These are phyloP conservation scores for Polia nebulosa DNA, from an alignment of 2,888 invertebrate species.

Conservation along the genomic window DNA sequence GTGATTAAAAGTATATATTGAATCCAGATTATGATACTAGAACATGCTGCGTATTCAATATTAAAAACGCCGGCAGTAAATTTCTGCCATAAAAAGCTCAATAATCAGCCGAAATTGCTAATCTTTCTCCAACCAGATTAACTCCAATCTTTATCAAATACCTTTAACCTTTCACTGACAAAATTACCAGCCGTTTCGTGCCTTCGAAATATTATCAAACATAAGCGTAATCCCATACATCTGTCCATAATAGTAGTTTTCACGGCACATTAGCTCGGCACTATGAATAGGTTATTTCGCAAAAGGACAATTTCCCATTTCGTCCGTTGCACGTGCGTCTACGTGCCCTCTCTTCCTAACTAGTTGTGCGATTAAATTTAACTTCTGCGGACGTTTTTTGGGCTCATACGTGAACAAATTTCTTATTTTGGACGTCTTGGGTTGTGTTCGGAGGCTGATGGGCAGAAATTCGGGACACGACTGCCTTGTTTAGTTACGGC, in stretches of 20 bases:
- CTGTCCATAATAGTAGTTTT: slow-evolving; percentile 56
- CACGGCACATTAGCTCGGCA: slow-evolving; percentile 57
- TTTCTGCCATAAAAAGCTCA: slow-evolving; percentile 1
- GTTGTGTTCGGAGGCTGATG: slow-evolving; percentile 28
- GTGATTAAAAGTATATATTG: background rate
- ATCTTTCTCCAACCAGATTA: slow-evolving; percentile 32
- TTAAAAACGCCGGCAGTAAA: background rate
- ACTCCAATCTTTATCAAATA: slow-evolving; percentile 28
- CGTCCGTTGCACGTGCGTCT: slow-evolving; percentile 60
- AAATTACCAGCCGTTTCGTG: slow-evolving; percentile 34
- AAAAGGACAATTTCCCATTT: slow-evolving; percentile 65
- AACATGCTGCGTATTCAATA: background rate
- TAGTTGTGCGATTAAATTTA: slow-evolving; percentile 70
- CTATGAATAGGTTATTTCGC: slow-evolving; percentile 65
- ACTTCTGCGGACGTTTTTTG: slow-evolving; percentile 67
- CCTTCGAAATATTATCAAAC: slow-evolving; percentile 39
- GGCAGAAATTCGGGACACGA: slow-evolving; percentile 58
- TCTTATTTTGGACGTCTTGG: slow-evolving; percentile 61
- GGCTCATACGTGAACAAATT: slow-evolving; percentile 67
- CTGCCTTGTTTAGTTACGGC: slow-evolving; percentile 55
- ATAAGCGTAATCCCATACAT: slow-evolving; percentile 50
- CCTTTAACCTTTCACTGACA: slow-evolving; percentile 32
- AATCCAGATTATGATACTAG: background rate
- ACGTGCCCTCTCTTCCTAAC: slow-evolving; percentile 65
- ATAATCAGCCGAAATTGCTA: slow-evolving; percentile 33